Conservation (phyloP, 35 echinoderm and acorn worm species). For the Heliocidaris erythrogramma region DNA sequence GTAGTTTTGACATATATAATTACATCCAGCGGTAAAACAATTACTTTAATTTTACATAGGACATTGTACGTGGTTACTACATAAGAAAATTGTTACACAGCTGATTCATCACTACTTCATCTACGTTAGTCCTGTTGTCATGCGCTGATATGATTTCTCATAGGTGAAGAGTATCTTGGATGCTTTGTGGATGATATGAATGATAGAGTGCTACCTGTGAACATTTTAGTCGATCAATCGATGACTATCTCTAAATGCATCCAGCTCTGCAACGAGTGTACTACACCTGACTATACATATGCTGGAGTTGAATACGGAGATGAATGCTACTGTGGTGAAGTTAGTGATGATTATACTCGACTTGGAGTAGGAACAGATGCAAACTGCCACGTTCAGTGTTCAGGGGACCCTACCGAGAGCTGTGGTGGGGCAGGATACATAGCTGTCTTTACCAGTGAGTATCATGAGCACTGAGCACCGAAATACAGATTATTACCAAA, state of each 20-base stretch:
- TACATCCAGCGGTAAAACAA: too few species aligned
- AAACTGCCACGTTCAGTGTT: neutral
- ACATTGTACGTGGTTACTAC: too few species aligned
- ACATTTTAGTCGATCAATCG: neutral
- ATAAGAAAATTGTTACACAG: too few species aligned
- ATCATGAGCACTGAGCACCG: neutral
- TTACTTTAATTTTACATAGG: too few species aligned
- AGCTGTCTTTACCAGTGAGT: neutral
- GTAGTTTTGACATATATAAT: too few species aligned
- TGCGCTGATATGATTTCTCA: neutral
- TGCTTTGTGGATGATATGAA: neutral
- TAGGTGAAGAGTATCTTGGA: constrained; percentile 13
- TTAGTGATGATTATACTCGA: neutral
- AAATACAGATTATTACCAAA: too few species aligned
- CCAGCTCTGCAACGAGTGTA: neutral
- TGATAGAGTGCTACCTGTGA: neutral
- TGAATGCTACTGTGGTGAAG: constrained; percentile 4
- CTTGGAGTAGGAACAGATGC: neutral
- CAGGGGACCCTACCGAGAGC: neutral
- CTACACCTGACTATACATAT: neutral
- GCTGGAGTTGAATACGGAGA: neutral
- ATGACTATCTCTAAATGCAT: neutral
- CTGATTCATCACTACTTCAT: too few species aligned
- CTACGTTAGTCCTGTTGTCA: neutral
- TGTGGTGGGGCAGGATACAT: neutral